A percentile compares a stretch with the other conserved stretches of the same genome.
Conservation (phyloP, 2,797 vertebrate species). For the Myotis daubentonii region DNA sequence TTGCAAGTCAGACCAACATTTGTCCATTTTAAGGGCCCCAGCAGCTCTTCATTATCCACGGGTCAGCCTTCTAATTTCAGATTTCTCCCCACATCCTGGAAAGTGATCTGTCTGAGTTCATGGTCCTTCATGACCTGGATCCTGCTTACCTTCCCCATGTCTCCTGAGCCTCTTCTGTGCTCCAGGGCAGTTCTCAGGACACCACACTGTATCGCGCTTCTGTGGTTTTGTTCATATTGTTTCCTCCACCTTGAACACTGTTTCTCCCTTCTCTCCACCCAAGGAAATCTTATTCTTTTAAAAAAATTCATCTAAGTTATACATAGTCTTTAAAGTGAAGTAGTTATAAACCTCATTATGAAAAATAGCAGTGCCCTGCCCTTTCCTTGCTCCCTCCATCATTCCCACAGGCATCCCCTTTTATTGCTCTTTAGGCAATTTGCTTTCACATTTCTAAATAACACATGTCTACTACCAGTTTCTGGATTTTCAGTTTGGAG, state of each 20-base stretch:
- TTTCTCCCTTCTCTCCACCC: not conserved
- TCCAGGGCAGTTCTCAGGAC: no score
- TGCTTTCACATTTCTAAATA: not conserved
- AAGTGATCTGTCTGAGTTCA: not conserved
- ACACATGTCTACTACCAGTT: not conserved
- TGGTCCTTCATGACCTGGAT: not conserved
- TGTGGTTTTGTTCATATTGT: not conserved
- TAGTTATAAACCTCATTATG: not conserved
- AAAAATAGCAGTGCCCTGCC: not conserved
- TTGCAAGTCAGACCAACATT: not conserved
- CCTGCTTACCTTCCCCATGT: not conserved
- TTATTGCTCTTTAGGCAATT: not conserved
- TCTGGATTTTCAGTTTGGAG: not conserved
- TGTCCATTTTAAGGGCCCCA: not conserved
- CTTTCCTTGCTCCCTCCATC: not conserved
- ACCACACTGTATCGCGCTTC: accelerated
- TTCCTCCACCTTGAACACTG: not conserved
- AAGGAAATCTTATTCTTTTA: not conserved
- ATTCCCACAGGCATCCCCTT: not conserved
- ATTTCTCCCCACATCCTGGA: not conserved
- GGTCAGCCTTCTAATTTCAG: not conserved
- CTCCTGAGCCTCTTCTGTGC: not conserved
- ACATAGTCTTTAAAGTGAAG: not conserved
- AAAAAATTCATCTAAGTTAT: not conserved
- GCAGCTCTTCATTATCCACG: not conserved